phyloP scores from a whole-genome alignment of 2,888 invertebrate genomes.

The Lithophane semibrunnea region DNA sequence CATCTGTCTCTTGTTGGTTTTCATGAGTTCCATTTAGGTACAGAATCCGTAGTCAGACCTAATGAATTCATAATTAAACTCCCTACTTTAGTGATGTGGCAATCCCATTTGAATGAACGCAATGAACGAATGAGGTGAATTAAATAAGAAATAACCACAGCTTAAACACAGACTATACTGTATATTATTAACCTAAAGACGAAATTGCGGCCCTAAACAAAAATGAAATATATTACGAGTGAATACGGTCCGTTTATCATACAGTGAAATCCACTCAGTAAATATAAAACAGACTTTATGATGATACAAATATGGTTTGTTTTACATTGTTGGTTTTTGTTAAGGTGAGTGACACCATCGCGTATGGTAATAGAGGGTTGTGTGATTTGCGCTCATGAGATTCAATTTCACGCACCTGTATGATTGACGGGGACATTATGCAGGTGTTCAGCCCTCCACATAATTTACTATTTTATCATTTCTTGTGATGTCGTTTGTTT shows the following conservation, averaged over 20 bases:
- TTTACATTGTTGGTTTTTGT: constrained; percentile 55
- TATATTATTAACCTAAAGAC: constrained; percentile 68
- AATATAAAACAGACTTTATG: constrained; percentile 62
- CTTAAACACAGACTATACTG: constrained; percentile 59
- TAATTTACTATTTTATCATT: constrained; percentile 84
- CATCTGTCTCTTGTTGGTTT: constrained; percentile 3
- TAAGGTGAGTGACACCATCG: constrained; percentile 74
- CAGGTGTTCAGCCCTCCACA: constrained; percentile 80
- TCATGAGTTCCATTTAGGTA: constrained; percentile 25
- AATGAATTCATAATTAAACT: constrained; percentile 56
- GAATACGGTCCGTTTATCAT: constrained; percentile 72
- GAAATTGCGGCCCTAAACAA: constrained; percentile 69
- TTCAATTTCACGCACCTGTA: constrained; percentile 87
- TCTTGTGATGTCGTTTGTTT: constrained; percentile 74
- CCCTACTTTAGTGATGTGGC: constrained; percentile 41
- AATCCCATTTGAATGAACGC: constrained; percentile 45
- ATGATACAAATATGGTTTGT: constrained; percentile 60
- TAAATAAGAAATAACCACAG: constrained; percentile 62
- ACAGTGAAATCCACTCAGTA: constrained; percentile 50
- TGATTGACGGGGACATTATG: constrained; percentile 88
- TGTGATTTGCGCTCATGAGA: constrained; percentile 88
- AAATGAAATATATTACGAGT: constrained; percentile 73
- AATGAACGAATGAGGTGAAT: constrained; percentile 55
- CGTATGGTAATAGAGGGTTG: constrained; percentile 81
- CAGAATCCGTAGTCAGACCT: constrained; percentile 10